Conservation (phyloP, 2,888 invertebrate genomes). For the Ichneumoninae sp. region DNA sequence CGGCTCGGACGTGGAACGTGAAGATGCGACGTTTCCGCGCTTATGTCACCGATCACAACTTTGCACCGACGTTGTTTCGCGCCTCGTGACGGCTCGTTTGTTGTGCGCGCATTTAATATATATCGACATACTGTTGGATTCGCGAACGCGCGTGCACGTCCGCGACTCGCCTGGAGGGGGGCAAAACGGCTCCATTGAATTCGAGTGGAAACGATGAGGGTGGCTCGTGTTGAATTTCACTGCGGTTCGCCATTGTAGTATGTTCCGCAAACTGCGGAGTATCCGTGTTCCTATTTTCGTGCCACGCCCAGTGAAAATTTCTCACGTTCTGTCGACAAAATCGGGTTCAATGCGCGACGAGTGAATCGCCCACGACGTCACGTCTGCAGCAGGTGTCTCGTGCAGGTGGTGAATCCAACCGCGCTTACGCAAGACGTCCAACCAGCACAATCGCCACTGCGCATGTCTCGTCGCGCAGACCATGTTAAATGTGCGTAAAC, state of each 20-base stretch:
- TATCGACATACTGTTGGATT: background rate
- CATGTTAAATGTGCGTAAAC: conserved; percentile 55
- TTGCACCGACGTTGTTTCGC: background rate
- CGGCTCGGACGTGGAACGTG: conserved; percentile 56
- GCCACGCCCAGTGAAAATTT: conserved; percentile 62
- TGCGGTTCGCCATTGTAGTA: background rate
- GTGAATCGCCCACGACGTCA: conserved; percentile 29
- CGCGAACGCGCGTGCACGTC: background rate
- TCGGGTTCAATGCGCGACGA: conserved; percentile 1
- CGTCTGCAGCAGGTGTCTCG: conserved; percentile 32
- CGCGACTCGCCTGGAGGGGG: background rate
- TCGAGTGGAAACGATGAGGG: conserved; percentile 9
- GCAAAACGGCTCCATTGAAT: background rate
- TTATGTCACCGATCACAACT: conserved; percentile 6
- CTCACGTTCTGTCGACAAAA: conserved; percentile 1
- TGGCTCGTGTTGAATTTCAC: conserved; percentile 13
- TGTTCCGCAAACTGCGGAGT: background rate
- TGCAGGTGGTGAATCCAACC: conserved; percentile 47
- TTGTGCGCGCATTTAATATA: conserved; percentile 4
- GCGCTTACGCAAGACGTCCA: conserved; percentile 18
- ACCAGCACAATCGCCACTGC: conserved; percentile 42
- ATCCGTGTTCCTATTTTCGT: conserved; percentile 33
- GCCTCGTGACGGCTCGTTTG: conserved; percentile 27
- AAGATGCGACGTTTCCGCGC: conserved; percentile 34
- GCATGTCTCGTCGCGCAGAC: conserved; percentile 53